Base-by-base conservation (phyloP, 2,888 invertebrate species). In the Drosophila algonquin region DNA sequence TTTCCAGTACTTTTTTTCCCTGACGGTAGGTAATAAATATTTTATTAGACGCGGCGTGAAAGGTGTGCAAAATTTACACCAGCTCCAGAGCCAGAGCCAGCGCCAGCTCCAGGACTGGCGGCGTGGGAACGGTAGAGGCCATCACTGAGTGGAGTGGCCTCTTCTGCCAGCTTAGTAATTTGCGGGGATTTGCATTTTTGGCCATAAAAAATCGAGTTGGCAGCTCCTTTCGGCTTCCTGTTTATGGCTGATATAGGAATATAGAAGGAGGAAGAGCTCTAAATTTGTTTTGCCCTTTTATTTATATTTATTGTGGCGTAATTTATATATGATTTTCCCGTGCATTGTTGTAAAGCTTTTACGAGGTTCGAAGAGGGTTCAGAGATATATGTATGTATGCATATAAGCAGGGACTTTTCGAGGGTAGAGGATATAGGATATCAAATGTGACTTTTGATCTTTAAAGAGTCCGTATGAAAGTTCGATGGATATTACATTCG, bases 21-120 rank as follows among this genome's bases (percentile, higher is more conserved):
- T 65, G 71, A 46, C 46, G 48, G 78, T 74, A 73, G 48, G 78
- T 73, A 75, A 76, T 84, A 88, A 86, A 88, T 80, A 76, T 86
- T 89, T 84, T 73, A 88, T 80, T 75, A 58, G 73, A 73, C 69
- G 58, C 50, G 71, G 58, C 69, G 75, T 63, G 63, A 78, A 82
- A 83, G 72, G 67, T 73, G 80, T 63, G 56, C 67, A 61, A 71
- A 74, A 73, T 80, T 79, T 70, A 62, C 77, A 73, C 62, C 62
- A 46, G 63, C 54, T 35, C 45, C 53, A 54, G 21, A 21, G 21
- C 21, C 21, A 21, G 21, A 2, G 24, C 4, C 24, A 24, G 24
- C 24, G 24, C 4, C 24, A 24, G 24, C 24, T 0, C 4, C 24
- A 24, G 24, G 12, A 27, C 50, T 50, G 54, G n/a, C 21, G 14